These are phyloP conservation scores for Shinisaurus crocodilurus DNA, from an alignment of 2,113 vertebrate genomes.

Conservation along the genomic window DNA sequence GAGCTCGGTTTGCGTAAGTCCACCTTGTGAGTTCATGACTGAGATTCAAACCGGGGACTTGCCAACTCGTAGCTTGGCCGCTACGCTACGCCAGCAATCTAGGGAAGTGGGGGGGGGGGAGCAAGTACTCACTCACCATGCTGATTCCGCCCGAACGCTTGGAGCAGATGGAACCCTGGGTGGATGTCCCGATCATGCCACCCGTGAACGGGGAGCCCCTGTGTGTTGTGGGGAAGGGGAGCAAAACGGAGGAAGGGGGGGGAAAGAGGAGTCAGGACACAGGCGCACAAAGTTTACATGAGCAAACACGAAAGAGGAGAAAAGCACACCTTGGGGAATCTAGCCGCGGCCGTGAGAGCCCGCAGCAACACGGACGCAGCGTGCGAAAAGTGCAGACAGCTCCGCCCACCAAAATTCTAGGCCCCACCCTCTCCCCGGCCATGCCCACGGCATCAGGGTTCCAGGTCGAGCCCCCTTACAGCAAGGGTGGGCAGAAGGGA, in stretches of 20 bases:
- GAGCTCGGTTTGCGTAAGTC: no score
- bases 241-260: neutral
- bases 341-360: neutral
- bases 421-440: neutral
- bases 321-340: neutral
- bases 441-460: neutral
- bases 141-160: slow-evolving; percentile 89
- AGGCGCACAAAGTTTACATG: neutral
- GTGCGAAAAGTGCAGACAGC: neutral
- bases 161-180: slow-evolving; percentile 91
- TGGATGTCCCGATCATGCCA: slow-evolving; percentile 86
- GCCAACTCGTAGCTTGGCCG: neutral
- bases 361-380: accelerated
- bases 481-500: no score
- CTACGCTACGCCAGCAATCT: accelerated
- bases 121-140: slow-evolving; percentile 78
- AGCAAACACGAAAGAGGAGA: neutral
- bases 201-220: slow-evolving; percentile 84
- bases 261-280: accelerated
- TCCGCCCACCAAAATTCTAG: neutral
- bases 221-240: neutral
- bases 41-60: neutral
- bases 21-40: no score
- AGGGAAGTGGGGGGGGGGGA: no score
- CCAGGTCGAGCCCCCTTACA: neutral